Percentiles rank a stretch among this genome's conserved stretches.
phyloP scores from a whole-genome alignment of 2,113 vertebrate species.

The Eurypyga helias region DNA sequence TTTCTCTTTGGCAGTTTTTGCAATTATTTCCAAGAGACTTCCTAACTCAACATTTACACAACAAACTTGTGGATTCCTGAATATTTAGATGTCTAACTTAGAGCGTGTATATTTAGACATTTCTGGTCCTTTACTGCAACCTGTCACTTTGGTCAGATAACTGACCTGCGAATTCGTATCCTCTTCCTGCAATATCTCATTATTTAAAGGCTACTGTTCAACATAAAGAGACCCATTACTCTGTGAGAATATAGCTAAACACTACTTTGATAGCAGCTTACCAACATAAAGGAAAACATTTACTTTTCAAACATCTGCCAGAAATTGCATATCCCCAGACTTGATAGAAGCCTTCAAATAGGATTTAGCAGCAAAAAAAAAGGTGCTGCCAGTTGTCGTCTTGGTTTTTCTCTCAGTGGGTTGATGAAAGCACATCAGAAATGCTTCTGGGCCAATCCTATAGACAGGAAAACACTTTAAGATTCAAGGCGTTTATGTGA shows the following conservation, averaged over 20 bases:
- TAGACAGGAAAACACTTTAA: neutral
- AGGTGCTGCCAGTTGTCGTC: neutral
- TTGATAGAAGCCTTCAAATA: neutral
- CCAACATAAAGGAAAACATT: neutral
- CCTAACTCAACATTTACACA: neutral
- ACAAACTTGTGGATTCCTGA: neutral
- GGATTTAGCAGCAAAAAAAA: neutral
- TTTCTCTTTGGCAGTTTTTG: neutral
- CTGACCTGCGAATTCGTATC: neutral
- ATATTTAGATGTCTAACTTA: neutral
- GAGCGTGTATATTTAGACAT: neutral
- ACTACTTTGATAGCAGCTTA: neutral
- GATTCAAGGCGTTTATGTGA: neutral
- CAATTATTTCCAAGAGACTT: neutral
- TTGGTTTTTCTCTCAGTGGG: neutral
- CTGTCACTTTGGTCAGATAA: neutral
- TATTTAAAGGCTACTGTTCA: neutral
- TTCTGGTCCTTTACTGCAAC: neutral
- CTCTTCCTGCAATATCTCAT: neutral
- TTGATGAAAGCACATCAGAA: neutral
- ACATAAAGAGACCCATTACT: neutral
- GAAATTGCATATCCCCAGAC: neutral
- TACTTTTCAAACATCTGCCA: neutral
- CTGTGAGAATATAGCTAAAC: neutral
- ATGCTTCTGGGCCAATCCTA: neutral